These are phyloP conservation scores for Endomychus coccineus DNA, from an alignment of 2,888 invertebrate genomes.

Conservation along the genomic window DNA sequence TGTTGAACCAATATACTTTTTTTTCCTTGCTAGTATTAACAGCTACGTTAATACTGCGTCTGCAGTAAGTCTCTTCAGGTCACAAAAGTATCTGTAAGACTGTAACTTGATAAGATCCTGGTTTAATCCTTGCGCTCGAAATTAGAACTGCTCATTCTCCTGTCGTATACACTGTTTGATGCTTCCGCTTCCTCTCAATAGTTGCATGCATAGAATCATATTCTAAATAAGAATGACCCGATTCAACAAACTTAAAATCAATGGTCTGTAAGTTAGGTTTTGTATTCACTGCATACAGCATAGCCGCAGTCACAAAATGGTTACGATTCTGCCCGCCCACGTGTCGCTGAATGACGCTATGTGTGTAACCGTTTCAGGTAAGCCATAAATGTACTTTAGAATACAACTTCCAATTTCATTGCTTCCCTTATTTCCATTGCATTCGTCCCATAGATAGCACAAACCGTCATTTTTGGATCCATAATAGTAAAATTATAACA, in stretches of 20 bases:
- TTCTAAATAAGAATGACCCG: conserved; percentile 13
- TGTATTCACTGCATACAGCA: conserved; percentile 18
- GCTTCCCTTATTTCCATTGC: conserved; percentile 19
- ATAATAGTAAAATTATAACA: conserved; percentile 24
- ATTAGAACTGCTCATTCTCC: not conserved
- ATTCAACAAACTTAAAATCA: conserved; percentile 9
- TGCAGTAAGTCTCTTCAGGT: no score
- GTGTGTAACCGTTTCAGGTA: conserved; percentile 17
- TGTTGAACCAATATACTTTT: no score
- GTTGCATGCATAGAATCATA: conserved; percentile 19
- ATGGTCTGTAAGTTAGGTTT: conserved; percentile 15
- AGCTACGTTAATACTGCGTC: no score
- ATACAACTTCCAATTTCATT: conserved; percentile 21
- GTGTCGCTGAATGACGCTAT: conserved; percentile 13
- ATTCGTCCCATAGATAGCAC: conserved; percentile 19
- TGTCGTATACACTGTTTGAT: not conserved
- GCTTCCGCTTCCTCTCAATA: conserved; percentile 17
- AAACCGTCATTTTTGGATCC: conserved; percentile 13
- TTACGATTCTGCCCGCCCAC: conserved; percentile 21
- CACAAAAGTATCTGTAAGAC: no score
- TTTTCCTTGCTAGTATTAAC: no score
- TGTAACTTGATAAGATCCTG: not conserved
- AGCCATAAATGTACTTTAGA: conserved; percentile 17
- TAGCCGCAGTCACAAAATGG: conserved; percentile 16
- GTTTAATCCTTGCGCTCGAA: not conserved